Evolutionary conservation across 2,888 invertebrate genomes (phyloP), one percentile per base, ranked within the genome.

Genomic region (Chrysopilus asiliformis): DNA sequence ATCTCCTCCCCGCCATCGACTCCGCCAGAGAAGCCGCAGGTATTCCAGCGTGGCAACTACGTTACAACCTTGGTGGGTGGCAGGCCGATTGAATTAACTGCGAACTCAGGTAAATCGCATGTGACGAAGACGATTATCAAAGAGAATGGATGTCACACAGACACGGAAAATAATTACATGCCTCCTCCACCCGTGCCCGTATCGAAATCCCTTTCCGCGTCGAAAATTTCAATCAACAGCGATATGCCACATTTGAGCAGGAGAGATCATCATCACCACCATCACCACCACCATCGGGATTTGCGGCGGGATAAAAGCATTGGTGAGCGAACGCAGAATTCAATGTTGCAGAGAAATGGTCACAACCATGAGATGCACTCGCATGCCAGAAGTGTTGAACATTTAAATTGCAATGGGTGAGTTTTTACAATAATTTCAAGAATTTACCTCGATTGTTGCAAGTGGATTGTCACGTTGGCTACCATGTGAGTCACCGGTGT

Each of bases 11-110:
- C 72, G 2, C 72, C 73, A 41, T 59, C 63, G n/a, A 65, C 66
- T 36, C 64, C n/a, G n/a, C n/a, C n/a, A n/a, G n/a, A n/a, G n/a
- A n/a, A n/a, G n/a, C n/a, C n/a, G n/a, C n/a, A 74, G 52, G 76
- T 83, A 31, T 84, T 79, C 53, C 84, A 83, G 57, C 78, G 84
- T 49, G 84, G 83, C 1, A 79, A 80, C 19, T 83, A 82, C 52
- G 78, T 83, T n/a, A n/a, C n/a, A n/a, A n/a, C n/a, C n/a, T n/a
- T n/a, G n/a, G 76, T 82, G 1, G 74, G 58, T 8, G 62, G 61
- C 24, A 62, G 60, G n/a, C 58, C 62, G 22, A 58, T 60, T 4
- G 60, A 60, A 35, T 39, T 61, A 25, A 41, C 57, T 29, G 58
- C 51, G 16, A 56, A 53, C 2, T 2, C 25, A 39, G 24, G 10